These are phyloP conservation scores for Cryptus viduatorius DNA, from an alignment of 2,888 invertebrate genomes.

Conservation along the genomic window DNA sequence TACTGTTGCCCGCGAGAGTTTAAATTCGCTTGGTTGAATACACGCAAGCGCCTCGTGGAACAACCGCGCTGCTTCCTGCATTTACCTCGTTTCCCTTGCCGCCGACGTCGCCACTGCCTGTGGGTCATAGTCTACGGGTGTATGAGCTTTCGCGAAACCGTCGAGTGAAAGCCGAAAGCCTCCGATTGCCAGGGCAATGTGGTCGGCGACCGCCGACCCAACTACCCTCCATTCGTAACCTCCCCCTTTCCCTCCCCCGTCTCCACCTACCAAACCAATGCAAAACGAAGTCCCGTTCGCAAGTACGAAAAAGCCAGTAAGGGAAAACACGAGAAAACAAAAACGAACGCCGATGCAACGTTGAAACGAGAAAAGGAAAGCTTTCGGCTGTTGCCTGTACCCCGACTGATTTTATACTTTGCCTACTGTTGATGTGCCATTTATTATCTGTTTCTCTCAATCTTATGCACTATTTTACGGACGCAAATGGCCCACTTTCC, in stretches of 20 bases:
- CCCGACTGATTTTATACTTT: not conserved
- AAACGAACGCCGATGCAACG: constrained; percentile 10
- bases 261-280: constrained; percentile 13
- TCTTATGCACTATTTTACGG: not conserved
- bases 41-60: constrained; percentile 6
- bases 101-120: not conserved
- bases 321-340: constrained; percentile 30
- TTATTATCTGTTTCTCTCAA: not conserved
- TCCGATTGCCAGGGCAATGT: constrained; percentile 43
- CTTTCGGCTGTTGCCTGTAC: not conserved
- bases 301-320: constrained; percentile 16
- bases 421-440: not conserved
- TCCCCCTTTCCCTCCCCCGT: not conserved
- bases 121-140: constrained; percentile 29
- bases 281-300: constrained; percentile 9
- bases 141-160: constrained; percentile 38
- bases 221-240: not conserved
- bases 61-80: constrained; percentile 39
- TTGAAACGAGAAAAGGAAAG: constrained; percentile 8
- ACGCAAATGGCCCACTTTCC: not conserved
- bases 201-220: constrained; percentile 26
- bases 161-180: constrained; percentile 40
- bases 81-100: constrained; percentile 1
- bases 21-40: constrained; percentile 26
- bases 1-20: constrained; percentile 10